Evolutionary conservation across 2,113 vertebrate species (phyloP), one percentile per base, ranked within the genome.

Genomic region (Petromus typicus): DNA sequence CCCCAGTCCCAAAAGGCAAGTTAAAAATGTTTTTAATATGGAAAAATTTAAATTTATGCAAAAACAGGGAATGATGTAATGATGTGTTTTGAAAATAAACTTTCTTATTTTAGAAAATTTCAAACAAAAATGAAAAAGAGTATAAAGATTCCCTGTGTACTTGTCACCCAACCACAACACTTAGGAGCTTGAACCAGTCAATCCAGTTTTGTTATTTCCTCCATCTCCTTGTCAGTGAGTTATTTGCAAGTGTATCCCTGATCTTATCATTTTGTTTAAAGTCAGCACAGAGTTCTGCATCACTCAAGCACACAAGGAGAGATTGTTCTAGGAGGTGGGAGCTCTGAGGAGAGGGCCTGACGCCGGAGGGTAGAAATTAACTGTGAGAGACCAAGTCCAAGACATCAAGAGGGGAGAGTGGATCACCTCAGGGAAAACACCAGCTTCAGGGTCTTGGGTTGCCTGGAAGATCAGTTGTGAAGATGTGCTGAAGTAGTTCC

Each of bases 71-170:
- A 32, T 79, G 82, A 57, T 32, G 5, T 71, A 78, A 89, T 67
- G 48, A 66, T 27, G 13, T 56, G 32, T 67, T 95, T 88, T 82
- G 32, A 87, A 92, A 91, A 92, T 20, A 76, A 48, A 79, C 0
- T 30, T 37, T 88, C 80, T 93, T 61, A 64, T 71, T 92, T 92
- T 83, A 90, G 83, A 86, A 92, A 51, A 12, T 30, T 66, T 90
- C 48, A 76, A 89, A 67, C 59, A 57, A 48, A 81, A 93, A 76
- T 23, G 57, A 89, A 73, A 84, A 94, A 88, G 23, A 59, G 4
- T 71, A 40, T 75, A 59, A 84, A 82, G 40, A 88, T 56, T 14
- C 8, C 48, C 13, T 1, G 3, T 20, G 56, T 69, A 32, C n/a
- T 51, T 22, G 27, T 84, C 40, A n/a, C 63, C n/a, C 30, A 78